Conservation (phyloP, 2,888 invertebrate genomes). For the Priocnemis perturbator region DNA sequence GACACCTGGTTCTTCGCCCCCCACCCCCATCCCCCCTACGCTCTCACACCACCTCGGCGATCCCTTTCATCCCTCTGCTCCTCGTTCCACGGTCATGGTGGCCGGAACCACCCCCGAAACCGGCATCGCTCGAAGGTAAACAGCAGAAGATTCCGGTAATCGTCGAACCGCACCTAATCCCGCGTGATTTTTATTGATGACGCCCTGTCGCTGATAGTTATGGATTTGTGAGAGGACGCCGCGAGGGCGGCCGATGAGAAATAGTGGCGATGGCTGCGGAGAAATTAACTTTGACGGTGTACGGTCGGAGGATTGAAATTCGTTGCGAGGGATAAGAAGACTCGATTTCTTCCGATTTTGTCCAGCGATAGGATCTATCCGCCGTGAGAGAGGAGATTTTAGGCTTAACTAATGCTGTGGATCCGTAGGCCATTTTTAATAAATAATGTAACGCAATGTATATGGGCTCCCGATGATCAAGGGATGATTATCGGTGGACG, state of each 20-base stretch:
- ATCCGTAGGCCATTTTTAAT: too few species aligned
- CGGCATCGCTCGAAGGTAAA: constrained; percentile 57
- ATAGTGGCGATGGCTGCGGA: too few species aligned
- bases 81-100: constrained; percentile 32
- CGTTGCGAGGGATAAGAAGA: too few species aligned
- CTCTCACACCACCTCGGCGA: background rate
- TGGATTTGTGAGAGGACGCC: background rate
- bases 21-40: constrained; percentile 34
- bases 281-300: too few species aligned
- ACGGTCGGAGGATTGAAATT: too few species aligned
- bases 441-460: too few species aligned
- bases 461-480: too few species aligned
- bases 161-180: constrained; percentile 50
- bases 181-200: constrained; percentile 64
- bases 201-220: constrained; percentile 19
- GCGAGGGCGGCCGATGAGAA: background rate
- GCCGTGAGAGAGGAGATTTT: too few species aligned
- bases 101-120: constrained; percentile 50
- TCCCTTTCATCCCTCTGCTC: constrained; percentile 33
- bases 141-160: constrained; percentile 50
- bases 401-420: too few species aligned
- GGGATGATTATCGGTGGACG: constrained; percentile 9
- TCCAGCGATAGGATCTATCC: too few species aligned
- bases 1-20: constrained; percentile 68
- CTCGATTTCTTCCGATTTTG: too few species aligned